phyloP scores from a whole-genome alignment of 2,888 invertebrate species.

The Xestobium rufovillosum region DNA sequence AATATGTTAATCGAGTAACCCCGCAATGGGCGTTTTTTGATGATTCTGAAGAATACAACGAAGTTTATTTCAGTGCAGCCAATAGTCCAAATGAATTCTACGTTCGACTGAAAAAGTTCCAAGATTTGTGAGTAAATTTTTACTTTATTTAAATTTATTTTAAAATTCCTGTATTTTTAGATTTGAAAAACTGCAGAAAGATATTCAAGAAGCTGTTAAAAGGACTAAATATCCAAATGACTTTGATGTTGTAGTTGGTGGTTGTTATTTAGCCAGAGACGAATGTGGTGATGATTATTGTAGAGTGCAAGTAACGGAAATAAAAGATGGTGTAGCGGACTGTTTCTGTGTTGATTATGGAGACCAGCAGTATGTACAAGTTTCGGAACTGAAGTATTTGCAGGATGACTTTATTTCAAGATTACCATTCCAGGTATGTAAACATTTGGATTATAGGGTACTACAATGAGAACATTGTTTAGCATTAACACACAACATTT shows the following conservation, averaged over 20 bases:
- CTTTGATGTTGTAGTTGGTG: conserved; percentile 37
- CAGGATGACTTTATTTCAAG: conserved; percentile 45
- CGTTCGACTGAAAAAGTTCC: conserved; percentile 43
- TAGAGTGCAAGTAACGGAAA: conserved; percentile 44
- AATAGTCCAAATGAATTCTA: conserved; percentile 46
- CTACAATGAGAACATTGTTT: no score
- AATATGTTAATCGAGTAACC: conserved; percentile 21
- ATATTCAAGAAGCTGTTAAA: conserved; percentile 22
- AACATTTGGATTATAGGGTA: no score
- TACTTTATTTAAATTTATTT: conserved; percentile 1
- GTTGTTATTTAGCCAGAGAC: conserved; percentile 48
- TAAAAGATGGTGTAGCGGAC: conserved; percentile 39
- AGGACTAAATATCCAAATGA: conserved; percentile 22
- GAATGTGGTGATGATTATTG: conserved; percentile 38
- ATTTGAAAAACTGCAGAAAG: conserved; percentile 23
- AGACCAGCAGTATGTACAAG: conserved; percentile 45
- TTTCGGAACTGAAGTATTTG: conserved; percentile 44
- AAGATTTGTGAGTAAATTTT: not conserved
- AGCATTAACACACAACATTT: no score
- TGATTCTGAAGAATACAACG: conserved; percentile 34
- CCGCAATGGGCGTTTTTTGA: conserved; percentile 49
- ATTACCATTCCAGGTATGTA: conserved; percentile 47
- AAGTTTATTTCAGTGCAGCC: conserved; percentile 44
- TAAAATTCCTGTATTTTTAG: conserved; percentile 17
- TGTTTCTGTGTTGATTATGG: conserved; percentile 60